Evolutionary conservation across 1,140 invertebrate genomes (phyloP).

Genomic region (Globodera ellingtonae): DNA sequence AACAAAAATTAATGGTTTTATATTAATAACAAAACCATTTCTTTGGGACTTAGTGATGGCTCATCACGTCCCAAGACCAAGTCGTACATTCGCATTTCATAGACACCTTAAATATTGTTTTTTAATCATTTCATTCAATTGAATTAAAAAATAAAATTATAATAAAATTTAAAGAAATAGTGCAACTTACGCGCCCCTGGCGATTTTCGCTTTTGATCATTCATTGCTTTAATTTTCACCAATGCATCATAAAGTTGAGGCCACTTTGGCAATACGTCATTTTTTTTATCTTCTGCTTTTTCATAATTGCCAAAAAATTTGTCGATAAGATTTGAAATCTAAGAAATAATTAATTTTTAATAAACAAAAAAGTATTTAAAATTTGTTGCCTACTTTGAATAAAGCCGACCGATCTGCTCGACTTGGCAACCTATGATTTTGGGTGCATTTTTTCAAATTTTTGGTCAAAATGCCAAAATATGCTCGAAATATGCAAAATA

Average conservation of each 20-base stretch:
- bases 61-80: slow-evolving; percentile 49
- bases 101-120: slow-evolving; percentile 28
- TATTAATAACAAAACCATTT: slow-evolving; percentile 32
- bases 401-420: slow-evolving; percentile 23
- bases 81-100: slow-evolving; percentile 58
- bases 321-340: slow-evolving; percentile 51
- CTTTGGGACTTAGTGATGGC: slow-evolving; percentile 34
- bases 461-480: no score
- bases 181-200: slow-evolving; percentile 43
- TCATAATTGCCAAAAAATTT: slow-evolving; percentile 30
- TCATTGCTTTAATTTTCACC: slow-evolving; percentile 44
- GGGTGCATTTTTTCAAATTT: no score
- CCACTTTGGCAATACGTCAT: slow-evolving; percentile 33
- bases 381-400: slow-evolving; percentile 23
- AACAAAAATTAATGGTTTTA: not conserved
- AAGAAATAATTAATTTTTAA: slow-evolving; percentile 7
- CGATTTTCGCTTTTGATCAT: slow-evolving; percentile 48
- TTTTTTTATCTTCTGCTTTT: not conserved
- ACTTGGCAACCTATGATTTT: no score
- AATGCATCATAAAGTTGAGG: slow-evolving; percentile 56
- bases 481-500: no score
- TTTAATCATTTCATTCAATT: not conserved
- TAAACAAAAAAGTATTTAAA: slow-evolving; percentile 8
- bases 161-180: no score
- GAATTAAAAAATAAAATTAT: not conserved